Evolutionary conservation across 1,140 invertebrate genomes (phyloP), one percentile per base, ranked within the genome.

Genomic region (Pemphigus obesinymphae): DNA sequence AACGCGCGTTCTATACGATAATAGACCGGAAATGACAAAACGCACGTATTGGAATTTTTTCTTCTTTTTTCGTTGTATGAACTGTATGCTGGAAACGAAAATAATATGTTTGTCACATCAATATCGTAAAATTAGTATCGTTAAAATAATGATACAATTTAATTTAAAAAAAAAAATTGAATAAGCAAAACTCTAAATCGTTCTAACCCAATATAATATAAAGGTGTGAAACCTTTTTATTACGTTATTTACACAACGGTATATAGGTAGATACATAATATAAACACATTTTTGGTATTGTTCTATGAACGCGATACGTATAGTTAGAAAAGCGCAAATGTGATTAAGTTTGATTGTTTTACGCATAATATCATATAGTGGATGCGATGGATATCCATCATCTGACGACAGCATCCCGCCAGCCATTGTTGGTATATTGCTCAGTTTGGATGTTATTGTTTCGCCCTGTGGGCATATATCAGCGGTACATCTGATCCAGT

Each of bases 311-410:
- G n/a, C 8, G 3, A n/a, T 1, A 34, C 20, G n/a, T 15, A 34
- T 20, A 37, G 34, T 66, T 10, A 34, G 34, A 63, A 61, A 63
- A 63, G 37, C 61, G 31, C 20, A n/a, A 8, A 11, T 66, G 17
- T 66, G 37, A 70, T 43, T 43, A 7, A 40, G 66, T 70, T 70
- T n/a, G 37, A 70, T 70, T 70, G 66, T 70, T 43, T 70, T 66
- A 11, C 34, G 20, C 63, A 31, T 61, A 61, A 23, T 61, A 61
- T n/a, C n/a, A n/a, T n/a, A n/a, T n/a, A n/a, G 58, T 26, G 13
- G 55, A 29, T 11, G 31, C 20, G 23, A 40, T 40, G 37, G 26
- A 26, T 43, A 43, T n/a, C 11, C 37, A 37, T 70, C n/a, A 13
- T 17, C 8, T 10, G 37, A 70, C n/a, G 66, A 70, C n/a, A 20